Conservation (phyloP, 2,113 vertebrate species). For the Odocoileus hemionus region DNA sequence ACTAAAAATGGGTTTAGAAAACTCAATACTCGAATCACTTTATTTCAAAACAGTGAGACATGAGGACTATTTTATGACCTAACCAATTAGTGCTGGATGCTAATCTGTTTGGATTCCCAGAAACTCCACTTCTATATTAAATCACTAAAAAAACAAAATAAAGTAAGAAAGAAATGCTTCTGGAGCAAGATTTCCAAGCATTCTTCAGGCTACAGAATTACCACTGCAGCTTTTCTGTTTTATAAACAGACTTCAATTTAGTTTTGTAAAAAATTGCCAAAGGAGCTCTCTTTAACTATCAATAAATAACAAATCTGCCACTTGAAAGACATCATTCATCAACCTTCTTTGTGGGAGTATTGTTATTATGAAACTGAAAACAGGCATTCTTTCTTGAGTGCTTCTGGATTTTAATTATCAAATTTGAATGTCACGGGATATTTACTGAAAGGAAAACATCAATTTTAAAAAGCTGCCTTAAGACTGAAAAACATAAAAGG, state of each 20-base stretch:
- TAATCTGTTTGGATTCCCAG: slow-evolving; percentile 14
- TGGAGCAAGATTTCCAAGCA: slow-evolving; percentile 35
- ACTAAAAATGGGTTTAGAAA: slow-evolving; percentile 28
- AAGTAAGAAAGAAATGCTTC: background rate
- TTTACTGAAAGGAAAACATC: slow-evolving; percentile 59
- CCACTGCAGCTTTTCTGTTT: slow-evolving; percentile 32
- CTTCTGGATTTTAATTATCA: slow-evolving; percentile 73
- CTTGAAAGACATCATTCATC: slow-evolving; percentile 72
- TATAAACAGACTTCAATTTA: slow-evolving; percentile 70
- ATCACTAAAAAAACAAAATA: background rate
- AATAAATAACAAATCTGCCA: slow-evolving; percentile 66
- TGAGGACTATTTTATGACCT: background rate
- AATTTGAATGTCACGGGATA: slow-evolving; percentile 69
- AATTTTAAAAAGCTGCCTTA: slow-evolving; percentile 73
- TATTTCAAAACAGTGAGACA: background rate
- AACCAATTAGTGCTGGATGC: slow-evolving; percentile 30
- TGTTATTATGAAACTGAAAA: slow-evolving; percentile 66
- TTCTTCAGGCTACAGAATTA: slow-evolving; percentile 56
- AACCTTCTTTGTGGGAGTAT: slow-evolving; percentile 63
- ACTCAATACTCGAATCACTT: background rate
- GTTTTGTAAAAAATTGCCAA: slow-evolving; percentile 65
- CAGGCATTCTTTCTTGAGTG: slow-evolving; percentile 65
- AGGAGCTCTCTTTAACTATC: slow-evolving; percentile 58
- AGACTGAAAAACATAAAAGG: slow-evolving; percentile 56
- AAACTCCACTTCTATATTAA: slow-evolving; percentile 36